Evolutionary conservation across 2,113 vertebrate species (phyloP), one percentile per base, ranked within the genome.

Genomic region (Nibea albiflora): DNA sequence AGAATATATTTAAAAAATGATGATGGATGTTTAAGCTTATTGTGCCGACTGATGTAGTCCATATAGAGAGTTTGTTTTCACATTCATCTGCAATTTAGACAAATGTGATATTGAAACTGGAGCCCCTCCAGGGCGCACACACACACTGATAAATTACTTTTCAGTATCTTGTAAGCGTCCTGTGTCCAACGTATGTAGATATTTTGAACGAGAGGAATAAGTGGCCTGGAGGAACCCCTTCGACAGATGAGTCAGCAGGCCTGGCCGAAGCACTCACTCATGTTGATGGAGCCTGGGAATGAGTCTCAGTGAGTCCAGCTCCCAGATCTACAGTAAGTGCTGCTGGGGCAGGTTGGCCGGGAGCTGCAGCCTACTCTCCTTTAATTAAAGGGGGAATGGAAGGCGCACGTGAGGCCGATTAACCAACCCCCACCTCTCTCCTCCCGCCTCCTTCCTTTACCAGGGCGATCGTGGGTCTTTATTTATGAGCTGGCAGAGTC

Each of bases 161-260:
- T 31, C 19, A 35, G 19, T 35, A 19, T 39, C 35, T 39, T 39
- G 35, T 39, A 35, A 14, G 19, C 24, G 9, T 31, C 24, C 7
- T n/a, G 28, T 53, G 19, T 53, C 47, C 19, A 15, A 16, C 11
- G 56, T 20, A 28, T 46, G 50, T 35, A 22, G 7, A 53, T 74
- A 52, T 66, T 54, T 22, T 46, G 4, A 61, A 63, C 19, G 9
- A n/a, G 16, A 4, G 49, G 17, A 39, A 39, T 39, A 9, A 39
- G 35, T 46, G 78, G 76, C 70, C 76, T 58, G 67, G 85, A 89
- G 88, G 84, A 90, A 88, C 72, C 82, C 83, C 85, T 85, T 63
- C 88, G 83, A 91, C 81, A 26, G 66, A 90, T 94, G 94, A 95
- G 81, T 94, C 93, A 92, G 90, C 90, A 89, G 87, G 78, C 58